Percentiles rank a stretch among this genome's conserved stretches.
phyloP scores from a whole-genome alignment of 2,113 vertebrate species.

The Onychostoma macrolepis region DNA sequence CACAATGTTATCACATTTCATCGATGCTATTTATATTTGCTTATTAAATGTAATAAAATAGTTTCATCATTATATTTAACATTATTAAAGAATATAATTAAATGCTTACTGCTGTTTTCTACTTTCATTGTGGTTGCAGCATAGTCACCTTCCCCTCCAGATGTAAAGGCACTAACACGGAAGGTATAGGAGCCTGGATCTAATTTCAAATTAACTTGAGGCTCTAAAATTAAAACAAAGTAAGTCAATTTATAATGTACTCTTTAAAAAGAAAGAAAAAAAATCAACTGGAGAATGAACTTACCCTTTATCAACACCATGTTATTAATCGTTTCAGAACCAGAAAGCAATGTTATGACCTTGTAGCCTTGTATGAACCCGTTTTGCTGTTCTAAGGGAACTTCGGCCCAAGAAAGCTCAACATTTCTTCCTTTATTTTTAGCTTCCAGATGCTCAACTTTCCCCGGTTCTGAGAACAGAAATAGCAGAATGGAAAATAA shows the following conservation, averaged over 20 bases:
- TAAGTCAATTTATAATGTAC: not conserved
- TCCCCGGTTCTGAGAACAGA: slow-evolving; percentile 27
- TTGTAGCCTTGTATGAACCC: slow-evolving; percentile 67
- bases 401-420: slow-evolving; percentile 61
- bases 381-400: slow-evolving; percentile 49
- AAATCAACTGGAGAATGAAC: not conserved
- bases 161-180: slow-evolving; percentile 61
- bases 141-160: slow-evolving; percentile 55
- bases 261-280: not conserved
- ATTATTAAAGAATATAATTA: not conserved
- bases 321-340: not conserved
- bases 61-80: not conserved
- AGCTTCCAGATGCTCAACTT: slow-evolving; percentile 38
- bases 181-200: slow-evolving; percentile 52
- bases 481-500: not conserved
- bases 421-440: slow-evolving; percentile 21
- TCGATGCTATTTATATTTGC: not conserved
- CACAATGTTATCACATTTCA: not conserved
- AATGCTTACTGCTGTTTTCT: slow-evolving; percentile 45
- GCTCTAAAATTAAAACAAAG: not conserved
- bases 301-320: not conserved
- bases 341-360: slow-evolving; percentile 22
- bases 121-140: not conserved
- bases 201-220: not conserved
- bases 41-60: not conserved